Evolutionary conservation across 2,797 vertebrate genomes (phyloP), one percentile per base, ranked within the genome.

Genomic region (Etheostoma perlongum): DNA sequence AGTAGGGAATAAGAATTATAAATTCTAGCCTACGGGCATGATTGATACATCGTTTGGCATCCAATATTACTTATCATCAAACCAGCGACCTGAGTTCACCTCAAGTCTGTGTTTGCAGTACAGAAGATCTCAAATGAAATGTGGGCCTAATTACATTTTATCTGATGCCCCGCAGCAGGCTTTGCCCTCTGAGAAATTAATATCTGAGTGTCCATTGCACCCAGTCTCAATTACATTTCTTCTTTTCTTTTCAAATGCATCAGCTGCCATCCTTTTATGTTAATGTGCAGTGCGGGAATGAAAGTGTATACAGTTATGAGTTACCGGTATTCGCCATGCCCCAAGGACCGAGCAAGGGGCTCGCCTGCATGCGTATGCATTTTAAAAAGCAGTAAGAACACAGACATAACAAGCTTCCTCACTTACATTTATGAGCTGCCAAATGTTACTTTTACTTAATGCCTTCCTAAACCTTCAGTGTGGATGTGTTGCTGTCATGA

Each of bases 81-180:
- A 74, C 85, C 30, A 71, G 67, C 3, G 51, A 80, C 83, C 83
- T 79, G 72, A 72, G 60, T 82, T 85, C 81, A 91, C 77, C 67
- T 76, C 80, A 40, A 82, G 83, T 81, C 83, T 76, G 4, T 85
- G 81, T 90, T 86, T 85, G 67, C 82, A 61, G 65, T 69, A 74
- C 60, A 67, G 80, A 79, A 42, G 70, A 84, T 85, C 80, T 91
- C 83, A 81, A 89, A 92, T 92, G 87, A 94, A 93, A 92, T 90
- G 85, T 88, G 84, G 88, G 74, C 74, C 86, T 94, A 93, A 94
- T 94, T 94, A 91, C 87, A 88, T 92, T 93, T 92, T 91, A 93
- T 94, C 92, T 91, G 90, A 93, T 92, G 85, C 86, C 86, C 88
- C 65, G 73, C 77, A 84, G 92, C 76, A 76, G 77, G 76, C 83